Evolutionary conservation across 2,888 invertebrate genomes (phyloP).

Genomic region (Ashinkailepas kermadecensis): DNA sequence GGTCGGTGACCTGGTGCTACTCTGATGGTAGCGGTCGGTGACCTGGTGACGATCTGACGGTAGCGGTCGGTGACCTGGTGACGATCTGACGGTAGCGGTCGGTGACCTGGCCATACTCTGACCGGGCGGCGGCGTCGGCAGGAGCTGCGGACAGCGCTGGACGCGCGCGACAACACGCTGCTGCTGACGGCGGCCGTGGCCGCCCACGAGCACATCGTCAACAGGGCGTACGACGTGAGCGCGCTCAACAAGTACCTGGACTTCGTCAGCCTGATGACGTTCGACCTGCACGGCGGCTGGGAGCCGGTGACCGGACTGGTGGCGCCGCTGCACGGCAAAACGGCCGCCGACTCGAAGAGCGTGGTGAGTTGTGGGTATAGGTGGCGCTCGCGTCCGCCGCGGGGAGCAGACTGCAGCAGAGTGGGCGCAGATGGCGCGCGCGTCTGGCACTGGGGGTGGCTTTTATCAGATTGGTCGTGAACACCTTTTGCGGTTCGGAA

Average conservation of each 20-base stretch:
- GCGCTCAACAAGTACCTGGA: slow-evolving; percentile 49
- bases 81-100: no score
- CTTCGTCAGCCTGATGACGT: slow-evolving; percentile 77
- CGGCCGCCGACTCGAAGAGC: slow-evolving; percentile 24
- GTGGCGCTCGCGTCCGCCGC: no score
- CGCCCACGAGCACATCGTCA: slow-evolving; percentile 84
- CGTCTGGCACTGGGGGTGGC: no score
- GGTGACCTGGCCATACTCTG: no score
- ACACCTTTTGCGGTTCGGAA: no score
- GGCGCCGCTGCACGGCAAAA: slow-evolving; percentile 53
- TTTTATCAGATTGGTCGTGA: no score
- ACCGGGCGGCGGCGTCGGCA: slow-evolving; percentile 37
- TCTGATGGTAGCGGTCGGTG: no score
- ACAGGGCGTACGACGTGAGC: slow-evolving; percentile 69
- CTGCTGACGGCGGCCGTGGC: slow-evolving; percentile 74
- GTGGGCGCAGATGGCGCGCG: no score
- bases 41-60: no score
- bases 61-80: no score
- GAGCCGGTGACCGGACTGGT: slow-evolving; percentile 70
- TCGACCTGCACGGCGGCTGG: slow-evolving; percentile 87
- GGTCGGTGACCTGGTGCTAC: no score
- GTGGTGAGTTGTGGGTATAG: neutral
- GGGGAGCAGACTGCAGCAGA: no score
- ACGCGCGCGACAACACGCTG: slow-evolving; percentile 56
- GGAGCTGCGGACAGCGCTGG: slow-evolving; percentile 59